Conservation (phyloP, 2,113 vertebrate genomes). For the Siphamia tubifer region DNA sequence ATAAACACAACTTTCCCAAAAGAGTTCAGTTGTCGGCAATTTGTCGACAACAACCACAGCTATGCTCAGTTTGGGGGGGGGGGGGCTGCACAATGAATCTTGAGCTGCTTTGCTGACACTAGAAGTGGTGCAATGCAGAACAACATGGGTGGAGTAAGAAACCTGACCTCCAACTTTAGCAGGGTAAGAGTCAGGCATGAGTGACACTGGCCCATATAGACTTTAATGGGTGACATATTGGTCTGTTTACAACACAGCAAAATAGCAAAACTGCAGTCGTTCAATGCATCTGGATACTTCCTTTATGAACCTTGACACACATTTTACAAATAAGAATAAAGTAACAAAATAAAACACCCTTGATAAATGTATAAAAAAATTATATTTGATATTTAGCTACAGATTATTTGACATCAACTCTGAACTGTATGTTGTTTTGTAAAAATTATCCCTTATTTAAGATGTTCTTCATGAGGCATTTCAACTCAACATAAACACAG, state of each 20-base stretch:
- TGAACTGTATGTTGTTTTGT: neutral
- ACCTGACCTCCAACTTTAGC: neutral
- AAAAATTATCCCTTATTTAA: too few species aligned
- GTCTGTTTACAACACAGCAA: neutral
- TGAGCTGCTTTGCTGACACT: neutral
- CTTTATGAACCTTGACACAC: too few species aligned
- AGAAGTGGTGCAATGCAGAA: constrained; percentile 15
- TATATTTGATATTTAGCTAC: too few species aligned
- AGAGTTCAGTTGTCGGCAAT: too few species aligned
- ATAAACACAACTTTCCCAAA: too few species aligned
- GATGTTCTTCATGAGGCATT: neutral
- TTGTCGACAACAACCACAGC: neutral
- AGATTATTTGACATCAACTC: neutral
- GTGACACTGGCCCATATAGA: neutral
- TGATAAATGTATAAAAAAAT: too few species aligned
- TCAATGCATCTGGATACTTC: too few species aligned
- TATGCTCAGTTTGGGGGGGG: neutral
- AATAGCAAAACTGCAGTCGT: too few species aligned
- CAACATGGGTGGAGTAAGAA: neutral
- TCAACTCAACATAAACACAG: constrained; percentile 1
- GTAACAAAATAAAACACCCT: too few species aligned
- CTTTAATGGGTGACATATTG: neutral
- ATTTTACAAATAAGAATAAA: too few species aligned
- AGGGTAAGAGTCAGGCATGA: neutral
- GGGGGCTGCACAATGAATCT: neutral